These are phyloP conservation scores for Cuculus canorus DNA, from an alignment of 2,797 vertebrate genomes.

Conservation along the genomic window DNA sequence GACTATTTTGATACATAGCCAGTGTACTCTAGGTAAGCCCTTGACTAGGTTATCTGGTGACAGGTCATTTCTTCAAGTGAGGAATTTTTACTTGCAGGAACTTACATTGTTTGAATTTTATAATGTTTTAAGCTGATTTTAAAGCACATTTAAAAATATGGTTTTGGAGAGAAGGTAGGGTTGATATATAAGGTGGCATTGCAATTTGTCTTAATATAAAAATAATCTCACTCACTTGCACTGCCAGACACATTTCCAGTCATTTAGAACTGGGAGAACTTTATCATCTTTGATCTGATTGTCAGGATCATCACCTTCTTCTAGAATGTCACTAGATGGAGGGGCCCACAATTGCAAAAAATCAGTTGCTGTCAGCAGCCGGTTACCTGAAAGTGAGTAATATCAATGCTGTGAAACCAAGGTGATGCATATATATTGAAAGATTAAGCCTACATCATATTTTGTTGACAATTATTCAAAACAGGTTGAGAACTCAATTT, in stretches of 20 bases:
- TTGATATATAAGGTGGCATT: not conserved
- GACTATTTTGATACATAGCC: not conserved
- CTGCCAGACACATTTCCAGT: conserved; percentile 98
- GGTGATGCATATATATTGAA: not conserved
- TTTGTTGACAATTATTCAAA: not conserved
- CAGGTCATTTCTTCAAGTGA: not conserved
- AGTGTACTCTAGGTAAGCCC: not conserved
- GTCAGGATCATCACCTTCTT: conserved; percentile 85
- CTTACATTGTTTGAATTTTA: not conserved
- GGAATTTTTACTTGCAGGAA: not conserved
- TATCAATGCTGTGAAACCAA: not conserved
- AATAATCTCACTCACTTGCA: conserved; percentile 92
- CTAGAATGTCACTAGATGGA: conserved; percentile 85
- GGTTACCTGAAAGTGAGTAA: conserved; percentile 85
- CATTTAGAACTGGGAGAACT: conserved; percentile 87
- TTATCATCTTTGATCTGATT: conserved; percentile 83
- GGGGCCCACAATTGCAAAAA: conserved; percentile 94
- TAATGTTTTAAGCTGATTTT: not conserved
- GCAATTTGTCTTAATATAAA: not conserved
- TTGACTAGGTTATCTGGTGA: not conserved
- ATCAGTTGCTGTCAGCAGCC: conserved; percentile 94
- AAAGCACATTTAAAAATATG: not conserved
- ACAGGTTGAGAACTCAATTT: not conserved
- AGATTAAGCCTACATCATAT: not conserved
- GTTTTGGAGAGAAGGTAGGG: not conserved